A percentile compares a stretch with the other conserved stretches of the same genome.
Evolutionary conservation across 37 sponge, comb jelly and placozoan species (phyloP).

Genomic region (Beroe forskalii): DNA sequence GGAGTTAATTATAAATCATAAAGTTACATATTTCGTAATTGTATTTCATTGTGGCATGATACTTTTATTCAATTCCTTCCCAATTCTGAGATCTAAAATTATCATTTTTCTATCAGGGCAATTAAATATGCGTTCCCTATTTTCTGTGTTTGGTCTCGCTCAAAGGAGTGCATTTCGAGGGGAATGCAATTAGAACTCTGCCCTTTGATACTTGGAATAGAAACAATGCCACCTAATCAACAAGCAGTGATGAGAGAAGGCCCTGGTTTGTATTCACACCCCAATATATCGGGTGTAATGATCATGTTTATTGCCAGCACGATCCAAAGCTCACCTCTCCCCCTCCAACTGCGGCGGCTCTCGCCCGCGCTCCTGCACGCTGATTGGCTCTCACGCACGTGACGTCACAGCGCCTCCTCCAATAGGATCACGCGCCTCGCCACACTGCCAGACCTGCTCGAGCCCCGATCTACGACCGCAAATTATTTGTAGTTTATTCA

Average conservation of each 20-base stretch:
- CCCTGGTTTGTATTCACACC: too few relatives aligned
- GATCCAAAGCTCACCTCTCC: neutral
- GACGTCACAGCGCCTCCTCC: conserved; percentile 49
- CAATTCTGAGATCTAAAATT: neutral
- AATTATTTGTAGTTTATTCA: conserved; percentile 61
- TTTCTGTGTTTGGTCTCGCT: neutral
- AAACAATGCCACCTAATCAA: neutral
- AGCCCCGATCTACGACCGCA: conserved; percentile 16
- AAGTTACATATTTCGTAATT: neutral
- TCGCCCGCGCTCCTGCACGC: conserved; percentile 31
- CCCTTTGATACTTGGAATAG: neutral
- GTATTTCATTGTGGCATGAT: neutral
- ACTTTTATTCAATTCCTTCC: neutral
- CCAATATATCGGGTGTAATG: conserved; percentile 33
- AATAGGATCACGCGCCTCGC: conserved; percentile 40
- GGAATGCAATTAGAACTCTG: neutral
- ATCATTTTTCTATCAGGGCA: neutral
- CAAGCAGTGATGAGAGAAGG: neutral
- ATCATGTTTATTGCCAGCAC: conserved; percentile 32
- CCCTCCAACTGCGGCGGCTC: neutral
- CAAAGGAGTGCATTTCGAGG: neutral
- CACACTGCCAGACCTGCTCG: neutral
- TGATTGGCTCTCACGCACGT: conserved; percentile 62
- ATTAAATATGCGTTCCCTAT: neutral
- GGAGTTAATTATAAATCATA: neutral